Evolutionary conservation across 2,797 vertebrate species (phyloP), one percentile per base, ranked within the genome.

Genomic region (Lates japonicus): DNA sequence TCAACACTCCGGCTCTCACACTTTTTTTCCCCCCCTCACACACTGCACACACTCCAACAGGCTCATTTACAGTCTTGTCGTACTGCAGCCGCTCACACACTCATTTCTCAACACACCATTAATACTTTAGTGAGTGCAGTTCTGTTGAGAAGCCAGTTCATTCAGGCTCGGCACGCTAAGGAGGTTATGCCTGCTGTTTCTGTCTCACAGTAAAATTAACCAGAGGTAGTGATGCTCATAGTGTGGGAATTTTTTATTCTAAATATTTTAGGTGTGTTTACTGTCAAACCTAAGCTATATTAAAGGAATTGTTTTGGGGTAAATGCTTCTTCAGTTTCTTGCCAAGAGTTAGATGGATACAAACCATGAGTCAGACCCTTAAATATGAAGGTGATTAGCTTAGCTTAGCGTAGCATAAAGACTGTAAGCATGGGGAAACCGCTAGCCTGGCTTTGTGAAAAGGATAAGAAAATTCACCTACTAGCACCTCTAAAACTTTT

Each of bases 101-200:
- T 74, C 66, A 13, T 83, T 90, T 85, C 84, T 87, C 83, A 79
- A 68, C 87, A 75, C 85, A 35, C 75, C 83, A 81, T 92, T 89
- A 91, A 91, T 90, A 86, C 84, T 90, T 90, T 39, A 91, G 86
- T 29, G 80, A 84, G 86, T 84, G 81, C 29, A 78, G 82, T 73
- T 80, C 62, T 58, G 17, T 25, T 31, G 74, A 72, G 68, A 39
- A 73, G 87, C 74, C 35, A 22, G 57, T 63, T 84, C 73, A 59
- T 80, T 86, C 55, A 70, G 68, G 33, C 78, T 70, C 8, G 9
- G 35, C 76, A 46, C 76, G 33, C 65, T 1, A 29, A 2, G 29
- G 22, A 66, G 46, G 4, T 41, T 68, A 54, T 6, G 3, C 16
- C 17, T 13, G 39, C 57, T 61, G 44, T 76, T 88, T 84, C 59